Evolutionary conservation across 2,797 vertebrate genomes (phyloP).

Genomic region (Amniataba percoides): DNA sequence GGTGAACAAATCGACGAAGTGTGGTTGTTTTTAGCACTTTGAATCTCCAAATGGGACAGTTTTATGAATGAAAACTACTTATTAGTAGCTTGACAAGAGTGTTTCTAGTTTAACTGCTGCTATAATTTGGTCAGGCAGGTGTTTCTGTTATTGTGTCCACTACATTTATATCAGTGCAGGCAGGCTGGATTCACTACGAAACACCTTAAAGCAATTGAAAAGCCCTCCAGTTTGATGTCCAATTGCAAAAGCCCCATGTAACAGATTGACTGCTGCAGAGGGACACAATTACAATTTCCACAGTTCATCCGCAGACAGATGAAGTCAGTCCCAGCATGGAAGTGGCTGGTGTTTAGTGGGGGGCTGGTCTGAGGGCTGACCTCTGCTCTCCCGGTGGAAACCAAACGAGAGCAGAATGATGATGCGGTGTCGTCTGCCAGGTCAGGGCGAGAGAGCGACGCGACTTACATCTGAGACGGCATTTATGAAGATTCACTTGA

Average conservation of each 20-base stretch:
- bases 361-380: slow-evolving; percentile 24
- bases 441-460: slow-evolving; percentile 28
- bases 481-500: background rate
- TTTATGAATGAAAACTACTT: background rate
- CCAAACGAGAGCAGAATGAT: slow-evolving; percentile 48
- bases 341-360: slow-evolving; percentile 13
- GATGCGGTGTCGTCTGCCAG: slow-evolving; percentile 51
- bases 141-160: background rate
- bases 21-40: background rate
- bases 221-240: background rate
- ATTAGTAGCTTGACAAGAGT: background rate
- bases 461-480: background rate
- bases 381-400: slow-evolving; percentile 42
- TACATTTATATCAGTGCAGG: background rate
- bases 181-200: background rate
- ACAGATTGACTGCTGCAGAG: slow-evolving; percentile 2
- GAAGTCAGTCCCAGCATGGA: slow-evolving; percentile 25
- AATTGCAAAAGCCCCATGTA: background rate
- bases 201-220: background rate
- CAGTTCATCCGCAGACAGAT: slow-evolving; percentile 13
- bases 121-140: background rate
- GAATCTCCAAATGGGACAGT: background rate
- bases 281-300: slow-evolving; percentile 30
- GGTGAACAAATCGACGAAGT: background rate
- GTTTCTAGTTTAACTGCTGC: too few species aligned